Percentiles rank a stretch among this genome's conserved stretches.
These are phyloP conservation scores for Marmota monax DNA, from an alignment of 2,113 vertebrate genomes.

Conservation along the genomic window DNA sequence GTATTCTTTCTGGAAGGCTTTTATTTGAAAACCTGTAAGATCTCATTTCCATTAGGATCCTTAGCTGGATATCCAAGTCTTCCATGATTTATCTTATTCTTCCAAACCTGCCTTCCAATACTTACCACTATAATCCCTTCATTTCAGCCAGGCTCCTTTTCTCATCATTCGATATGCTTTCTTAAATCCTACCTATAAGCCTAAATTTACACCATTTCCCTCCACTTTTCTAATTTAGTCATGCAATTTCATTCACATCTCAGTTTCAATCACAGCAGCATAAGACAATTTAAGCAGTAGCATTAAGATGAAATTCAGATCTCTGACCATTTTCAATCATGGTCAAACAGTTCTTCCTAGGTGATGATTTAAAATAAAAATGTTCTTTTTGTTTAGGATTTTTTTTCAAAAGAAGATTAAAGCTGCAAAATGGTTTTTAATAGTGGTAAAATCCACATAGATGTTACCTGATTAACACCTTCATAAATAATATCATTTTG, in stretches of 20 bases:
- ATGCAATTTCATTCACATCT: constrained; percentile 44
- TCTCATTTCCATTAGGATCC: not conserved
- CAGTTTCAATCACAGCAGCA: constrained; percentile 28
- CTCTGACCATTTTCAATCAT: not conserved
- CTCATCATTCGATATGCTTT: constrained; percentile 37
- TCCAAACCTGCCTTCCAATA: not conserved
- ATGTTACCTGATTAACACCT: not conserved
- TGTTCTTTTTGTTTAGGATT: not conserved
- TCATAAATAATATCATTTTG: constrained; percentile 24
- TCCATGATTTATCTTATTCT: not conserved
- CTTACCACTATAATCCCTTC: constrained; percentile 1
- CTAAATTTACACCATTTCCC: not conserved
- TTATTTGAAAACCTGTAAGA: not conserved
- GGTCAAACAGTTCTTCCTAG: not conserved
- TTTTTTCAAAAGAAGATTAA: not conserved
- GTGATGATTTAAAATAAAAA: constrained; percentile 45
- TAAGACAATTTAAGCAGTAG: constrained; percentile 45
- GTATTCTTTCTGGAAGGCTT: not conserved
- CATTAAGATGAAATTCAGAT: constrained; percentile 55
- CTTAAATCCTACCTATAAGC: not conserved
- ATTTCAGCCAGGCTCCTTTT: constrained; percentile 21
- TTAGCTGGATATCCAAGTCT: not conserved
- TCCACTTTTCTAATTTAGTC: constrained; percentile 1
- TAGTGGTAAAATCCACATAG: constrained; percentile 24
- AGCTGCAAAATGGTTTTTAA: not conserved